These are phyloP conservation scores for Odontocerum albicorne DNA, from an alignment of 2,888 invertebrate species.

Conservation along the genomic window DNA sequence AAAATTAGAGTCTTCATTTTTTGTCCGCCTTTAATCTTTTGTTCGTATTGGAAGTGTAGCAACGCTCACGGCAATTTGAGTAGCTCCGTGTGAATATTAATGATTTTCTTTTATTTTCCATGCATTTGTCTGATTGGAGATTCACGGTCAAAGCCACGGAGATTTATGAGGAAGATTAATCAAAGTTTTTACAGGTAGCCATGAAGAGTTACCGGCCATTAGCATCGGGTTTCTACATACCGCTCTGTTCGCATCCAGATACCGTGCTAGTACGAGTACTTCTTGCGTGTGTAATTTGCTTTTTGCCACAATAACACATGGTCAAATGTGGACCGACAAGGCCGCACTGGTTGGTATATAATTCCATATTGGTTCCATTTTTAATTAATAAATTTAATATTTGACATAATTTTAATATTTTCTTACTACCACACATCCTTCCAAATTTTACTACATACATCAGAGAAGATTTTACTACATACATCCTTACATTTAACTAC, in stretches of 20 bases:
- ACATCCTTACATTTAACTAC: no score
- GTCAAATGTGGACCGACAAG: constrained; percentile 5
- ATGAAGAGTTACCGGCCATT: constrained; percentile 7
- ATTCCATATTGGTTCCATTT: no score
- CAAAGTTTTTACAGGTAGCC: constrained; percentile 32
- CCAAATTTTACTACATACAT: no score
- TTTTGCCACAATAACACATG: constrained; percentile 14
- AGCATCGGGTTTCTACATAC: constrained; percentile 7
- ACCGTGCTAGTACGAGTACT: constrained; percentile 1
- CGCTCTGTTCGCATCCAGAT: neutral
- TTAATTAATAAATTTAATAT: no score
- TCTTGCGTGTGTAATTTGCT: constrained; percentile 16
- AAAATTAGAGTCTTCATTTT: no score
- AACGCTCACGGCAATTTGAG: no score
- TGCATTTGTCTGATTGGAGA: constrained; percentile 13
- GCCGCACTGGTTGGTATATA: no score
- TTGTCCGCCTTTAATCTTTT: no score
- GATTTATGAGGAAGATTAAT: constrained; percentile 34
- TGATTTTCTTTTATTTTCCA: constrained; percentile 3
- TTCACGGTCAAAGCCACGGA: constrained; percentile 12
- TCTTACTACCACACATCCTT: no score
- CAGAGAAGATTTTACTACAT: no score
- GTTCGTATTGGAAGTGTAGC: no score
- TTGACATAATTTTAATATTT: no score
- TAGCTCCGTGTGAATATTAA: neutral